Percentiles rank a stretch among this genome's conserved stretches.
Evolutionary conservation across 2,797 vertebrate species (phyloP).

Genomic region (Vespertilio murinus): DNA sequence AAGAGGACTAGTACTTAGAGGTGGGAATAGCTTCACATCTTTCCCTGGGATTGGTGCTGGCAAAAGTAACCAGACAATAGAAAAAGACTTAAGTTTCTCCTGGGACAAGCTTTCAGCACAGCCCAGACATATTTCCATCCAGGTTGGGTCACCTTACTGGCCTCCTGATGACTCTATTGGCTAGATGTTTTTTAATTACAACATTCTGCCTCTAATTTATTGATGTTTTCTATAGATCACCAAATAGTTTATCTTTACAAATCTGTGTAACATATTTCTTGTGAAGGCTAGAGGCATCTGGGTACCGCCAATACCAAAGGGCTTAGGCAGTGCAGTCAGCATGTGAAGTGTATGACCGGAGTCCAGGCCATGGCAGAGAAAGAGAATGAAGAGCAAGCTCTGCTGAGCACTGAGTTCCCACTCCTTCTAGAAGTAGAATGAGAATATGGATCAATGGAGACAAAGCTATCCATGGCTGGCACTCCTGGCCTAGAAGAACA

Average conservation of each 20-base stretch:
- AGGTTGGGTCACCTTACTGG: not conserved
- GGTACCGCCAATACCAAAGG: not conserved
- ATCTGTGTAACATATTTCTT: not conserved
- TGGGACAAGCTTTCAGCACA: not conserved
- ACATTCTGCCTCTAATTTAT: not conserved
- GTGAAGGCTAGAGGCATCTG: not conserved
- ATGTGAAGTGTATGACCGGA: no score
- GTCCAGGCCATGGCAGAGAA: not conserved
- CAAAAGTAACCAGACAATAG: not conserved
- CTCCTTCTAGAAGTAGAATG: not conserved
- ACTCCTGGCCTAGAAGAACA: not conserved
- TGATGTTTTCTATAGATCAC: not conserved
- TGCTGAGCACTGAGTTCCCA: not conserved
- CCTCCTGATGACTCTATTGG: not conserved
- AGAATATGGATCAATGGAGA: not conserved
- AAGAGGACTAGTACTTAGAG: not conserved
- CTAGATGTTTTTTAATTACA: not conserved
- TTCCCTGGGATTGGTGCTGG: not conserved
- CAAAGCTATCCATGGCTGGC: not conserved
- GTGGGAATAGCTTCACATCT: not conserved
- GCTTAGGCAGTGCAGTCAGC: not conserved
- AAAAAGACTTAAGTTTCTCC: not conserved
- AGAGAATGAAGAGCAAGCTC: not conserved
- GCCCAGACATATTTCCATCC: not conserved
- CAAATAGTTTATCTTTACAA: conserved; percentile 1